Evolutionary conservation across 2,888 invertebrate species (phyloP).

Genomic region (Galerucella pusilla): DNA sequence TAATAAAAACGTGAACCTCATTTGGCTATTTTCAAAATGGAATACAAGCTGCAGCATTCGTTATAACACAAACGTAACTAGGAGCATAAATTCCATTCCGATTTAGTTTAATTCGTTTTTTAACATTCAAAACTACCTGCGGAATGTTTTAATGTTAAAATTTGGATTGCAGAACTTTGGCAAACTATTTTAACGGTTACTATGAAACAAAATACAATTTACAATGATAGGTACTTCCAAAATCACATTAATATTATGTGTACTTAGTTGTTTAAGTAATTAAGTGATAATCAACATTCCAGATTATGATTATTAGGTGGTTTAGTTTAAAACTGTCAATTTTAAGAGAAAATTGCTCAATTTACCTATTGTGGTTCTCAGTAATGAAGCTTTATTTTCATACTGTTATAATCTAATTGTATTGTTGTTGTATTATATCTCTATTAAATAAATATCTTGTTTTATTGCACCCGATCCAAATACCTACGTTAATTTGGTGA

Average conservation of each 20-base stretch:
- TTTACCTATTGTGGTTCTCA: conserved; percentile 36
- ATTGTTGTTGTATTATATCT: conserved; percentile 38
- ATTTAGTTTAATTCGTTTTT: too few relatives aligned
- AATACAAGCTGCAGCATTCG: too few relatives aligned
- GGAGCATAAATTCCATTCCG: too few relatives aligned
- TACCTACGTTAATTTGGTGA: too few relatives aligned
- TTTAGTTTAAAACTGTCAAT: conserved; percentile 33
- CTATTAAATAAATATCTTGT: conserved; percentile 32
- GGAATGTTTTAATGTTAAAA: too few relatives aligned
- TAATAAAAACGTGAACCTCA: too few relatives aligned
- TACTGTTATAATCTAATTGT: conserved; percentile 37
- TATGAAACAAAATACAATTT: background rate
- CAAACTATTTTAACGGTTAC: background rate
- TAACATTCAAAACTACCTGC: too few relatives aligned
- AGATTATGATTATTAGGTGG: conserved; percentile 26
- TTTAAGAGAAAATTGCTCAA: conserved; percentile 41
- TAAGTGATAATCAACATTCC: conserved; percentile 34
- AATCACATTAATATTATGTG: background rate
- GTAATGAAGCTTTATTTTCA: conserved; percentile 35
- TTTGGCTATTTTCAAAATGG: too few relatives aligned
- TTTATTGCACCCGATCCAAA: background rate
- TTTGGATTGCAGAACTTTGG: too few relatives aligned
- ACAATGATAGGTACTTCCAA: background rate
- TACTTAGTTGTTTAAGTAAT: conserved; percentile 1
- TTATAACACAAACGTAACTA: too few relatives aligned